phyloP scores from a whole-genome alignment of 1,140 invertebrate genomes.

The Magallana gigas region DNA sequence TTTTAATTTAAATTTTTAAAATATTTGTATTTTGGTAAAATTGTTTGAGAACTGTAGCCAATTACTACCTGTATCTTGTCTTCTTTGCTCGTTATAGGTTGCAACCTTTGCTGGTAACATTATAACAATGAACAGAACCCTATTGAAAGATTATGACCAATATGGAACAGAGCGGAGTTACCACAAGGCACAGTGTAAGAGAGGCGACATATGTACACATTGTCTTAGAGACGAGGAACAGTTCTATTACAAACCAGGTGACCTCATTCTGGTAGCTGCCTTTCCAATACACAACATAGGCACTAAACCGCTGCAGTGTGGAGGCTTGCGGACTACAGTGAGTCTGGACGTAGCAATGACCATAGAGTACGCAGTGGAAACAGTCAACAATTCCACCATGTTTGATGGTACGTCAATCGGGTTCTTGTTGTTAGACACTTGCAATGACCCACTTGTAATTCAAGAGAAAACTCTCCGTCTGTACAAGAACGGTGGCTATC shows the following conservation, averaged over 20 bases:
- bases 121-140: neutral
- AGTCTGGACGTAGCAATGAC: conserved; percentile 27
- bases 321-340: neutral
- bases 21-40: no score
- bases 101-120: neutral
- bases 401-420: neutral
- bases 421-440: conserved; percentile 14
- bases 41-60: no score
- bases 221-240: neutral
- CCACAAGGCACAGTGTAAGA: conserved; percentile 27
- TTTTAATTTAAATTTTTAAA: neutral
- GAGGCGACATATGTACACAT: neutral
- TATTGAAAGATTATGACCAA: conserved; percentile 22
- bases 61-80: no score
- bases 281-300: conserved; percentile 11
- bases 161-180: neutral
- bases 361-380: neutral
- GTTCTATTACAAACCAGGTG: neutral
- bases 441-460: conserved; percentile 24
- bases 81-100: neutral
- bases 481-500: neutral
- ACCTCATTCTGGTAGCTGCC: neutral
- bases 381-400: neutral
- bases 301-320: neutral
- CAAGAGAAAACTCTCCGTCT: neutral